Percentiles rank a stretch among this genome's conserved stretches.
phyloP scores from a whole-genome alignment of 2,888 invertebrate species.

The Bombylius discolor region DNA sequence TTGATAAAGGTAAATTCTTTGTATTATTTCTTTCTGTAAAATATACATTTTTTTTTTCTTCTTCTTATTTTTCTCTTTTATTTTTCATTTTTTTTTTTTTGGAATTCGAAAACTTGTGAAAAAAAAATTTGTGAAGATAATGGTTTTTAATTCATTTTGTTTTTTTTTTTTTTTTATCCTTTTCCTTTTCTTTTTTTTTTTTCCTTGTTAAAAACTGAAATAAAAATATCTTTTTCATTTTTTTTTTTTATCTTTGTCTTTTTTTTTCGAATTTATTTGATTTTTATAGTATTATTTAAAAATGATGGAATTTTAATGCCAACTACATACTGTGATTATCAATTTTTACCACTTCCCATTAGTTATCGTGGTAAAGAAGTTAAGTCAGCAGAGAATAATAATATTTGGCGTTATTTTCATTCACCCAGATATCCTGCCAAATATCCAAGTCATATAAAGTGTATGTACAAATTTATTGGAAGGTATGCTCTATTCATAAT shows the following conservation, averaged over 20 bases:
- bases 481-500: conserved; percentile 40
- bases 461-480: conserved; percentile 79
- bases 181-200: too few species aligned
- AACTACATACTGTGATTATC: conserved; percentile 73
- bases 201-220: too few species aligned
- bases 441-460: conserved; percentile 83
- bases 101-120: too few species aligned
- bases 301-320: conserved; percentile 65
- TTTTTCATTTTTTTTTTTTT: too few species aligned
- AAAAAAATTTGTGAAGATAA: too few species aligned
- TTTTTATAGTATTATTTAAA: conserved; percentile 58
- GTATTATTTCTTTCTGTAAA: too few species aligned
- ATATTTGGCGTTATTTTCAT: conserved; percentile 65
- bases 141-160: too few species aligned
- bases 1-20: conserved; percentile 24
- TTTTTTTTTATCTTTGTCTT: too few species aligned
- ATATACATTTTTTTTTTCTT: too few species aligned
- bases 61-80: too few species aligned
- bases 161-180: too few species aligned
- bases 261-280: neutral
- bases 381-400: conserved; percentile 36
- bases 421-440: conserved; percentile 93
- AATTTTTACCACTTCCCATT: conserved; percentile 52
- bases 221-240: too few species aligned
- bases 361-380: conserved; percentile 3